Conservation (phyloP, 2,797 vertebrate species). For the Amblyopsis hoosieri region DNA sequence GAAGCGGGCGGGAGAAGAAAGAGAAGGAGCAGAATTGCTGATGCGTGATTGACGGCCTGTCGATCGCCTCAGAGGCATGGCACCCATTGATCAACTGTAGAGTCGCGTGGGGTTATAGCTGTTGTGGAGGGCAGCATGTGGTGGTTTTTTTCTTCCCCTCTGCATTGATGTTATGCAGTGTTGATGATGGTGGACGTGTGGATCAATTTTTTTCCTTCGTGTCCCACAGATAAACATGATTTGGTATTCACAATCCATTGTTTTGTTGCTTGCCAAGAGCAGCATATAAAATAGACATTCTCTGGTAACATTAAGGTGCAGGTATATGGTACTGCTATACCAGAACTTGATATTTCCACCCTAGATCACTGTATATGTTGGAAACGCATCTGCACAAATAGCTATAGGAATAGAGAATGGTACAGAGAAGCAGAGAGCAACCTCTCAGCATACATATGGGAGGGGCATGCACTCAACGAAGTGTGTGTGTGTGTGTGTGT, state of each 20-base stretch:
- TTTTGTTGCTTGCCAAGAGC: constrained; percentile 14
- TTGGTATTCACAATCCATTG: constrained; percentile 19
- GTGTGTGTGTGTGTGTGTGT: too few relatives aligned
- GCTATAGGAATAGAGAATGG: too few relatives aligned
- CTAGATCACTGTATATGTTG: too few relatives aligned
- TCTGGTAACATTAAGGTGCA: too few relatives aligned
- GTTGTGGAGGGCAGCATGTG: constrained; percentile 44
- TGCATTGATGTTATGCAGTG: constrained; percentile 38
- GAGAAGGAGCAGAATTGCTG: constrained; percentile 51
- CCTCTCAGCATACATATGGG: too few relatives aligned
- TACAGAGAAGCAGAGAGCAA: too few relatives aligned
- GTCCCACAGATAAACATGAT: constrained; percentile 25
- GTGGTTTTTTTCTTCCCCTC: background rate
- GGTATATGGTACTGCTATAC: too few relatives aligned
- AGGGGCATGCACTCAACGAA: too few relatives aligned
- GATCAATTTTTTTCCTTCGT: constrained; percentile 22
- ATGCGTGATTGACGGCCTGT: constrained; percentile 73
- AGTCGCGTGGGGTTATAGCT: constrained; percentile 67
- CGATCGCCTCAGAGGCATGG: constrained; percentile 67
- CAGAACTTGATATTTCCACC: background rate
- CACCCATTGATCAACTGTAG: constrained; percentile 67
- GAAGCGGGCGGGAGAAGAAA: constrained; percentile 35
- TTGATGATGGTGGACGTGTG: constrained; percentile 28
- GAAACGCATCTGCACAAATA: too few relatives aligned
- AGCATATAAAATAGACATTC: too few relatives aligned